Conservation (phyloP, 1,140 invertebrate species). For the Augochlora pura region DNA sequence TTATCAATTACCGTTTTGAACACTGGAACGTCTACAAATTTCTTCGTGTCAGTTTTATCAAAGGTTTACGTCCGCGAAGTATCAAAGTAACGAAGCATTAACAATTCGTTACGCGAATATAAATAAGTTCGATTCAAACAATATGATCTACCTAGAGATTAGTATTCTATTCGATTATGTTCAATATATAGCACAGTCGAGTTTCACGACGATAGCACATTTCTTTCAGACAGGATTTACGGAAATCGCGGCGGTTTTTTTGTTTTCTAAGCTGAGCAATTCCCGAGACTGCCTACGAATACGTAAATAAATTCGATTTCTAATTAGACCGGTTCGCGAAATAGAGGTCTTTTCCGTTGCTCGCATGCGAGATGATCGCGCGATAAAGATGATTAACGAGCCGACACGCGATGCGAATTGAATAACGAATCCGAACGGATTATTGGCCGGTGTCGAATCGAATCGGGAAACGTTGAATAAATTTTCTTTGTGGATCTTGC, state of each 20-base stretch:
- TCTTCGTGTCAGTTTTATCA: too few relatives aligned
- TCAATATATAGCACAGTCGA: background rate
- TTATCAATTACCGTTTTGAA: too few relatives aligned
- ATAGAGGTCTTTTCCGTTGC: constrained; percentile 1
- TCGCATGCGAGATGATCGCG: background rate
- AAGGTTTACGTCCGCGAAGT: too few relatives aligned
- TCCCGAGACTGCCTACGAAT: background rate
- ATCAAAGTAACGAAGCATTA: too few relatives aligned
- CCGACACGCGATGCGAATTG: too few relatives aligned
- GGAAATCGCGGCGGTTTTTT: background rate
- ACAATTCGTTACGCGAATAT: too few relatives aligned
- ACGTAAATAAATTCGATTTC: background rate
- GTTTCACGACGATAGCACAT: background rate
- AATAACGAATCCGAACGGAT: background rate
- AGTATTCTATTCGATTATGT: too few relatives aligned
- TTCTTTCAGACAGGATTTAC: background rate
- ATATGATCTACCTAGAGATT: too few relatives aligned
- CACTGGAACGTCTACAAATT: too few relatives aligned
- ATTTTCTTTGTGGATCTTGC: background rate
- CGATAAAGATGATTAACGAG: constrained; percentile 22
- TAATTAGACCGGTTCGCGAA: background rate
- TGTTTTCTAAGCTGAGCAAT: background rate
- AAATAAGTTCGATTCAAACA: too few relatives aligned
- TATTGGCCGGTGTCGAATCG: background rate
- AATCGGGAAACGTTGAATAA: background rate